Base-by-base conservation (phyloP, 2,888 invertebrate species). In the Temnothorax rugatulus region DNA sequence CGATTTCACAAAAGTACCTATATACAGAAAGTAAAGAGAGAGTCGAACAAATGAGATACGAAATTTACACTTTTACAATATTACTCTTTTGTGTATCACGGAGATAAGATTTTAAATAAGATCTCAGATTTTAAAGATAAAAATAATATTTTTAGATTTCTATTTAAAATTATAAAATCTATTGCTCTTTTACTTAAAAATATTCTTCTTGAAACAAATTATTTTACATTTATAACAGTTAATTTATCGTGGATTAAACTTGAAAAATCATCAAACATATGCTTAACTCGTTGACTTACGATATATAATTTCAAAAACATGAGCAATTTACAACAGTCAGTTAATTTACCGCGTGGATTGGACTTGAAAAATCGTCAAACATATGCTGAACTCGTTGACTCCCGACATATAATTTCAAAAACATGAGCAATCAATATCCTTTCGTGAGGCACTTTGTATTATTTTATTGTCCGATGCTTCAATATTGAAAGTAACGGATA, bases 1-100 rank as follows among this genome's bases (percentile, higher is more conserved):
- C 25, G 69, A 57, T 69, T 69, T 57, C 44, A 69, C 44, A 54
- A 44, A 38, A 71, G 63, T 34, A 18, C 3, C 29, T 25, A 21
- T 25, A 63, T 52, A 50, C 1, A 50, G 21, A 63, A 64, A 52
- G 64, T 52, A 25, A 41, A 76, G 13, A 21, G 8, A 64, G 4
- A 18, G 4, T 8, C 15, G 11, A 41, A 63, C 5, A 18, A 52
- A 64, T 66, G 41, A 34, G n/a, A 54, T 41, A 9, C 25, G 25
- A 66, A 50, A 76, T 29, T 71, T n/a, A 25, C 8, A 61, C 11
- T 52, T 75, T 63, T 25, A 52, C 3, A 61, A 47, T 44, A 15
- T 52, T 8, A 52, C 2, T 18, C 41, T 73, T 57, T 57, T 57
- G 9, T 41, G 3, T 9, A 47, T 34, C 15, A 11, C n/a, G 0